phyloP scores from a whole-genome alignment of 2,113 vertebrate species.

The Etia nguti region DNA sequence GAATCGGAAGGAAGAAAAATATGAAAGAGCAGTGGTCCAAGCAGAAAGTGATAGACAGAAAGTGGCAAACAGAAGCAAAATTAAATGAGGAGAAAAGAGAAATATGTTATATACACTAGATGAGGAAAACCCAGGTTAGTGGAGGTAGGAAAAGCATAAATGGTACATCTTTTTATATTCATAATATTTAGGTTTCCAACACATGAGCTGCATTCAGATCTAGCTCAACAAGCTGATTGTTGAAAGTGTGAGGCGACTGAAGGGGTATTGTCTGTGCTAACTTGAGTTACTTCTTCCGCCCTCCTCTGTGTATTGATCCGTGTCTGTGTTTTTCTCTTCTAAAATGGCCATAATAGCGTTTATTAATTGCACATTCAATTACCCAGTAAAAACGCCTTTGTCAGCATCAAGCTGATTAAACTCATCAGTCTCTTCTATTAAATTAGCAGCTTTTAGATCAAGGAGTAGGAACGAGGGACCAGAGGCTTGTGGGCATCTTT shows the following conservation, averaged over 20 bases:
- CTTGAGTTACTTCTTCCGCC: not conserved
- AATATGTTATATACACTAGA: not conserved
- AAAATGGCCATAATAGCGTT: constrained; percentile 50
- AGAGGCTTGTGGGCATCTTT: constrained; percentile 12
- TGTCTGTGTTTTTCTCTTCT: constrained; percentile 18
- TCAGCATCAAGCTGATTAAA: constrained; percentile 61
- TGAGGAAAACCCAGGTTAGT: not conserved
- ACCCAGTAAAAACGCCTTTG: constrained; percentile 48
- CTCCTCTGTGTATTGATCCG: constrained; percentile 19
- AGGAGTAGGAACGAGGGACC: not conserved
- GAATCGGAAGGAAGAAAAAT: constrained; percentile 15
- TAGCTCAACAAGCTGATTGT: not conserved
- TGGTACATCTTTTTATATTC: not conserved
- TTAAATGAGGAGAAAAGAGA: not conserved
- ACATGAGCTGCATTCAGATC: not conserved
- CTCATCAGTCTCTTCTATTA: constrained; percentile 60
- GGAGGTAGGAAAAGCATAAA: not conserved
- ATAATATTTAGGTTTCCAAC: not conserved
- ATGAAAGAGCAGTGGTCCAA: not conserved
- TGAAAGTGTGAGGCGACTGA: not conserved
- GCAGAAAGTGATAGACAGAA: not conserved
- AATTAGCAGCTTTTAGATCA: constrained; percentile 41
- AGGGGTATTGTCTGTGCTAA: not conserved
- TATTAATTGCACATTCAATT: constrained; percentile 68
- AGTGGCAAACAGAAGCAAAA: not conserved